These are phyloP conservation scores for Drosophila pseudotalamancana DNA, from an alignment of 2,888 invertebrate genomes.

Conservation along the genomic window DNA sequence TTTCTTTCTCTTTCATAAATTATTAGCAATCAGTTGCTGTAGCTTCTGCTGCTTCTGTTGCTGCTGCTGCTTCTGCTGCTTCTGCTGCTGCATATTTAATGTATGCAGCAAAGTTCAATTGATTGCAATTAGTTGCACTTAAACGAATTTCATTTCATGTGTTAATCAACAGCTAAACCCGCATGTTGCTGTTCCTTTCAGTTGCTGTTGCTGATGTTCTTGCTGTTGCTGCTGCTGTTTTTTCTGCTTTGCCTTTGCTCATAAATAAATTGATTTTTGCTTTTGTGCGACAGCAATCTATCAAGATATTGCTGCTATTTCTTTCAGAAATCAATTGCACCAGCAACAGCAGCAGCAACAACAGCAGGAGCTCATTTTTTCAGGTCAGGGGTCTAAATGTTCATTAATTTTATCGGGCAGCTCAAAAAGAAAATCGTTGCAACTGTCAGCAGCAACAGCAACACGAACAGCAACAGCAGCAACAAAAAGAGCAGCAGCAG, in stretches of 20 bases:
- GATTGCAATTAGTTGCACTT: slow-evolving; percentile 66
- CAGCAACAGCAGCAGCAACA: slow-evolving; percentile 17
- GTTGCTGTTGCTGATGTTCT: background rate
- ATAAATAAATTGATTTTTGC: slow-evolving; percentile 63
- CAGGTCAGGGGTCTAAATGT: slow-evolving; percentile 66
- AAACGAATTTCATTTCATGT: slow-evolving; percentile 48
- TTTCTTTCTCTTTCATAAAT: slow-evolving; percentile 27
- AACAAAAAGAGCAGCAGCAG: slow-evolving; percentile 1
- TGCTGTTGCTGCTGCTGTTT: slow-evolving; percentile 9
- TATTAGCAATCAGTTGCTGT: slow-evolving; percentile 30
- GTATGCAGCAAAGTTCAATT: slow-evolving; percentile 48
- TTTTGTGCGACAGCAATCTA: slow-evolving; percentile 34
- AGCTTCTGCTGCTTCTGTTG: slow-evolving; percentile 3
- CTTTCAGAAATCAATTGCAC: slow-evolving; percentile 43
- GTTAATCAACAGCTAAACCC: slow-evolving; percentile 28
- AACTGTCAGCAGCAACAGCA: slow-evolving; percentile 54
- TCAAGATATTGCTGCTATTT: slow-evolving; percentile 25
- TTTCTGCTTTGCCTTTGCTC: slow-evolving; percentile 28
- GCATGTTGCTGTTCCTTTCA: slow-evolving; percentile 12
- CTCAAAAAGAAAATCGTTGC: slow-evolving; percentile 61
- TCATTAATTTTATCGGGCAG: slow-evolving; percentile 70
- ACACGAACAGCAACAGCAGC: slow-evolving; percentile 4
- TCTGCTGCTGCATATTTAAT: slow-evolving; percentile 1
- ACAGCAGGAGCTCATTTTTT: slow-evolving; percentile 23
- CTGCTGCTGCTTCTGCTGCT: background rate